Evolutionary conservation across 2,113 vertebrate species (phyloP), one percentile per base, ranked within the genome.

Genomic region (Macheiramphus alcinus): DNA sequence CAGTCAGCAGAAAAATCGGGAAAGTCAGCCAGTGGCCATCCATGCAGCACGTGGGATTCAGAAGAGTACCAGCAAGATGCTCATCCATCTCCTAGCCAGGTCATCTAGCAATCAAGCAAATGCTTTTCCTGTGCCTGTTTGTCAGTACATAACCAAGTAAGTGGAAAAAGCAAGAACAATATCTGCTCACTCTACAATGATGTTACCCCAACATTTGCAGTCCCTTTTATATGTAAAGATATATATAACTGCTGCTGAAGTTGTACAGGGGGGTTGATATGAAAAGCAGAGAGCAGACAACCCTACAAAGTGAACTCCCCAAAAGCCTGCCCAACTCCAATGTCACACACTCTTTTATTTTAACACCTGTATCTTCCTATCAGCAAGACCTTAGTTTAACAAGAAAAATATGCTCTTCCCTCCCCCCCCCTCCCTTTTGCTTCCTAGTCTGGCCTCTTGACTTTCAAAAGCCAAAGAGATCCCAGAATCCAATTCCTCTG

Each of bases 401-500:
- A 92, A 96, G 96, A 97, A 97, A 98, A 96, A 97, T 62, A 71
- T 16, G 66, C 67, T 48, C 90, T 62, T 66, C 20, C 34, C 81
- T 78, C 90, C 82, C 13, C 80, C 80, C 36, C 5, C 19, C 29
- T 19, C 84, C 75, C 92, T 92, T 94, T 92, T 95, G 86, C 52
- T 84, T 67, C 83, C 5, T 59, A 97, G 63, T 67, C 74, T 97
- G 48, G 90, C 92, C 88, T 97, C 83, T 38, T 86, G 76, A 96
- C 1, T 9, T 65, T 72, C 86, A 93, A 86, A 93, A 83, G 65
- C 92, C 96, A 97, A 96, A 97, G 70, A 96, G 76, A 91, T 94
- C 94, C 96, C 95, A 97, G 97, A 98, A 97, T 90, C 91, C 87
- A 84, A 85, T 97, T 95, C 85, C 97, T 97, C 96, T 88, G 93